Evolutionary conservation across 2,888 invertebrate species (phyloP), one percentile per base, ranked within the genome.

Genomic region (Lepas anatifera): DNA sequence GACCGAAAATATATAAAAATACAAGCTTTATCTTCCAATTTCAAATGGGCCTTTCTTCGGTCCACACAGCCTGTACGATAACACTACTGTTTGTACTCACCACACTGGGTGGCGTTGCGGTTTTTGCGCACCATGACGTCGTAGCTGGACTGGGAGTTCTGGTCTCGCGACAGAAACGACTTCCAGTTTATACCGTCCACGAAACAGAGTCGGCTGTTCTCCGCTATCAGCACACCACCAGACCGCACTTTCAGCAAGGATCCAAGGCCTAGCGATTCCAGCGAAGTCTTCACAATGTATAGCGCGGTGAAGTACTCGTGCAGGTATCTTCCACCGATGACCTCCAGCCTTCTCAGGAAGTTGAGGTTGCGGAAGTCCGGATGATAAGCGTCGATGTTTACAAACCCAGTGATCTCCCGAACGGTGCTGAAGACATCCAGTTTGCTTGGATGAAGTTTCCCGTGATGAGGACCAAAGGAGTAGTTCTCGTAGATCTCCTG

Each of bases 271-370:
- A 97, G 81, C 1, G 91, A 92, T 75, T 86, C 85, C 67, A 96
- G 81, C 0, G 93, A 90, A 0, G 94, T 92, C 79, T 93, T 94
- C 0, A 95, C 92, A 73, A 95, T 92, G 77, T 92, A 94, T 41
- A 95, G 81, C 0, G 94, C 90, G 0, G 93, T 88, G 76, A 92
- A 93, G 74, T 89, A 89, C 78, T 94, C 93, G 73, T 90, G 90
- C 37, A 92, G 83, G 74, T 88, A 87, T 39, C 97, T 86, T 3
- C 98, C 98, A 71, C 95, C 93, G 75, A 99, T 97, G 10, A 90
- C 85, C 81, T 96, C 92, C 75, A 99, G 82, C 78, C 96, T 97
- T 63, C 93, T 86, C 78, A 97, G 93, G 80, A 92, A 96, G 1
- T 92, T 90, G 22, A 97, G 83, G 78, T 91, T 92, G 73, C 87